Evolutionary conservation across 2,888 invertebrate genomes (phyloP).

Genomic region (Agriopis leucophaearia): DNA sequence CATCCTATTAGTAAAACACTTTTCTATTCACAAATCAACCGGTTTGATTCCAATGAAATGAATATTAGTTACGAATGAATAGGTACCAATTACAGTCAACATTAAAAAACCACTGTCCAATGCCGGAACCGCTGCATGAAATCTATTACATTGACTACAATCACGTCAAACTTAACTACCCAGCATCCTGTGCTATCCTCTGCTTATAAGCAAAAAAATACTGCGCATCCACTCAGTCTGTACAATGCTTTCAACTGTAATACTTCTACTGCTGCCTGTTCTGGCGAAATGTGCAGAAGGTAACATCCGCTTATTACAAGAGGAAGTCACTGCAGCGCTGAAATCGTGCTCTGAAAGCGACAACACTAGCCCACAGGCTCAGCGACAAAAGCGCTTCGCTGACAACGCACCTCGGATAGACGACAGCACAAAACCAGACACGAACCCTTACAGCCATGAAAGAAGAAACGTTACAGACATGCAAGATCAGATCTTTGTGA

Average conservation of each 20-base stretch:
- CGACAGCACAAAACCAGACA: constrained; percentile 54
- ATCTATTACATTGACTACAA: constrained; percentile 50
- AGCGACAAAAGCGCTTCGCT: constrained; percentile 42
- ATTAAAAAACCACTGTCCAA: constrained; percentile 35
- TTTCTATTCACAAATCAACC: too few relatives aligned
- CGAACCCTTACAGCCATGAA: constrained; percentile 67
- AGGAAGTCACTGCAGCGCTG: constrained; percentile 73
- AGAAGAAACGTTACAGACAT: constrained; percentile 61
- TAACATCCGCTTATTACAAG: constrained; percentile 75
- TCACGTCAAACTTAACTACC: constrained; percentile 64
- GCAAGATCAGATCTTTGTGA: constrained; percentile 60
- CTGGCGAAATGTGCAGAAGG: constrained; percentile 66
- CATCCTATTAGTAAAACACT: too few relatives aligned
- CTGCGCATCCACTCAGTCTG: constrained; percentile 37
- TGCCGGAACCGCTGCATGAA: constrained; percentile 34
- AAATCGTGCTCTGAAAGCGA: constrained; percentile 59
- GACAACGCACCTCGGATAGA: constrained; percentile 62
- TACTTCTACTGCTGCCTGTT: constrained; percentile 61
- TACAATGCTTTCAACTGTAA: constrained; percentile 59
- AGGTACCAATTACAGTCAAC: constrained; percentile 15
- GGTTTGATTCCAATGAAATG: too few relatives aligned
- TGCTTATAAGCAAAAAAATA: constrained; percentile 58
- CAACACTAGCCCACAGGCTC: constrained; percentile 32
- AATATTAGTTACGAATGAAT: not conserved
- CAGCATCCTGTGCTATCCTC: constrained; percentile 61